phyloP scores from a whole-genome alignment of 2,888 invertebrate species.

The Hypsopygia costalis region DNA sequence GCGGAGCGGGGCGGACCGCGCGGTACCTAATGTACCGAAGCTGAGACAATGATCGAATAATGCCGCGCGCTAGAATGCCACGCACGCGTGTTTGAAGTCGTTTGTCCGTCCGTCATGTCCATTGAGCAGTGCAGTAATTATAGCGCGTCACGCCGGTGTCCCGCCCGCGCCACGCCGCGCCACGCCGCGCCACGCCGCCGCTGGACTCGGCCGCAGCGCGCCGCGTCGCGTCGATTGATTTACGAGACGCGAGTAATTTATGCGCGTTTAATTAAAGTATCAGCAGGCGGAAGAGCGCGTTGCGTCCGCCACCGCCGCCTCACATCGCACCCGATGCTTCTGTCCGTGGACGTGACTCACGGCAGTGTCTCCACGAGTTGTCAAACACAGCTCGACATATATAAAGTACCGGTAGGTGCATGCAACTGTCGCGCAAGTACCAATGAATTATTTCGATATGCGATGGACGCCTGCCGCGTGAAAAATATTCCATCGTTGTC shows the following conservation, averaged over 20 bases:
- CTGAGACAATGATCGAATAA: conserved; percentile 26
- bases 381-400: too few species aligned
- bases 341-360: conserved; percentile 5
- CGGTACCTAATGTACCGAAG: conserved; percentile 21
- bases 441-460: too few species aligned
- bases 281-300: conserved; percentile 56
- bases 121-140: conserved; percentile 44
- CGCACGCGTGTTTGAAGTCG: conserved; percentile 44
- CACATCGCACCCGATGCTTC: too few species aligned
- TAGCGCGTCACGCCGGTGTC: conserved; percentile 18
- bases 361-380: too few species aligned
- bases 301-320: not conserved
- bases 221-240: conserved; percentile 55
- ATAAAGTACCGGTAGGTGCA: too few species aligned
- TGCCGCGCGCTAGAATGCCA: conserved; percentile 38
- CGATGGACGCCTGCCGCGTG: too few species aligned
- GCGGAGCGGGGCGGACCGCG: not conserved
- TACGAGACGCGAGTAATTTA: conserved; percentile 57
- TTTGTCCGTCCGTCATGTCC: conserved; percentile 28
- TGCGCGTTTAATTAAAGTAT: conserved; percentile 72
- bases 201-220: conserved; percentile 21
- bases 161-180: conserved; percentile 20
- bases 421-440: too few species aligned
- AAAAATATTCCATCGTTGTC: too few species aligned
- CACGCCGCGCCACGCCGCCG: conserved; percentile 22